phyloP scores from a whole-genome alignment of 2,888 invertebrate genomes.

The Drosophila ezoana region DNA sequence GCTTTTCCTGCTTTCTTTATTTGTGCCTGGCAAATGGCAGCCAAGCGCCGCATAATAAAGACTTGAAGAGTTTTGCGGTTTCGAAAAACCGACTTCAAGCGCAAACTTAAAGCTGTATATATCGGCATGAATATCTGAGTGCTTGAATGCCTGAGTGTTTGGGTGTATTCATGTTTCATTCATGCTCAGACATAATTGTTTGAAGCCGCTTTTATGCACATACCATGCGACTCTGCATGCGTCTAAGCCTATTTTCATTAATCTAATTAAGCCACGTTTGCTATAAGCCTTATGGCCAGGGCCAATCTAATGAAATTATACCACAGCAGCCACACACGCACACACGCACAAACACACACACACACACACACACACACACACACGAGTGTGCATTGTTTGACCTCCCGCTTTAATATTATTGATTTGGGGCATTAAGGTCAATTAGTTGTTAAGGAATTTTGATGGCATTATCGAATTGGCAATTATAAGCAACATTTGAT shows the following conservation, averaged over 20 bases:
- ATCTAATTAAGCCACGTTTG: conserved; percentile 58
- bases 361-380: conserved; percentile 16
- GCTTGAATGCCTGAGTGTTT: neutral
- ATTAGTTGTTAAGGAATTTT: conserved; percentile 57
- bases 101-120: neutral
- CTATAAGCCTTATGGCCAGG: conserved; percentile 48
- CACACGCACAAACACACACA: conserved; percentile 26
- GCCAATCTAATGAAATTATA: conserved; percentile 65
- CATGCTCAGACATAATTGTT: conserved; percentile 19
- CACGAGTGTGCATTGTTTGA: conserved; percentile 30
- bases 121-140: conserved; percentile 4
- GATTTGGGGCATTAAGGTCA: conserved; percentile 68
- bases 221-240: conserved; percentile 5
- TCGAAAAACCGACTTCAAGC: conserved; percentile 9
- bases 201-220: conserved; percentile 23
- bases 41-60: conserved; percentile 33
- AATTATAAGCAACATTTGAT: conserved; percentile 15
- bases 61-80: conserved; percentile 33
- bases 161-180: neutral
- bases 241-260: conserved; percentile 62
- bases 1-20: conserved; percentile 16
- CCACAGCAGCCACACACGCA: conserved; percentile 38
- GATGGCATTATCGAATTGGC: conserved; percentile 38
- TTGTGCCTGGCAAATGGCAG: conserved; percentile 32
- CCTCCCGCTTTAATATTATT: conserved; percentile 58